Evolutionary conservation across 2,888 invertebrate species (phyloP).

Genomic region (Drosophila macrothrix): DNA sequence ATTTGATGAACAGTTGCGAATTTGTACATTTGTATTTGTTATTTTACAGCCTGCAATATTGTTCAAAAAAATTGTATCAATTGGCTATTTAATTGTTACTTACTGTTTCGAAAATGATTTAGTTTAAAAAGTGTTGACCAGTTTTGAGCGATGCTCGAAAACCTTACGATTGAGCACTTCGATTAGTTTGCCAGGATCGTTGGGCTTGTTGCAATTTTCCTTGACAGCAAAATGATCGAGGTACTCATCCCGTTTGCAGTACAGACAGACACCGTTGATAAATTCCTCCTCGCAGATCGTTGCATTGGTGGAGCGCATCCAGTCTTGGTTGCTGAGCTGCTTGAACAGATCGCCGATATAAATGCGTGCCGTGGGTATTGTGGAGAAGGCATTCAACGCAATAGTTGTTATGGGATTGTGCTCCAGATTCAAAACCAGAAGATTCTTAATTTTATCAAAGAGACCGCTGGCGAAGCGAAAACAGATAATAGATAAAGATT

Average conservation of each 20-base stretch:
- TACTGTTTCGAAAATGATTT: constrained; percentile 24
- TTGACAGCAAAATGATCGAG: constrained; percentile 67
- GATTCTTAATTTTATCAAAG: constrained; percentile 60
- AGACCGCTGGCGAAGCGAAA: constrained; percentile 48
- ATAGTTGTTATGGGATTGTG: constrained; percentile 70
- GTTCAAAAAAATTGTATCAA: background rate
- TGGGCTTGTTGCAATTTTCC: constrained; percentile 67
- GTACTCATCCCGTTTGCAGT: constrained; percentile 69
- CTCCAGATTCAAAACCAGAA: constrained; percentile 67
- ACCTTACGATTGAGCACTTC: constrained; percentile 57
- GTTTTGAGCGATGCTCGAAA: constrained; percentile 52
- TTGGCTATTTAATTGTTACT: constrained; percentile 19
- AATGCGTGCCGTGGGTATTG: constrained; percentile 59
- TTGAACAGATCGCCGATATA: constrained; percentile 61
- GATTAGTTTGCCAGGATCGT: constrained; percentile 53
- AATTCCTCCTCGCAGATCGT: constrained; percentile 72
- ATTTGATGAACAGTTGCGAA: background rate
- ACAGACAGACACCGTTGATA: constrained; percentile 64
- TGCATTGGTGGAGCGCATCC: constrained; percentile 64
- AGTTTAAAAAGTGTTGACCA: constrained; percentile 23
- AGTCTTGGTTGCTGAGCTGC: constrained; percentile 49
- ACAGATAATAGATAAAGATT: background rate
- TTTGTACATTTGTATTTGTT: background rate
- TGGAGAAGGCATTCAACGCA: constrained; percentile 57
- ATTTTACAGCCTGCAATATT: background rate